Conservation (phyloP, 1,140 invertebrate species). For the Paralvinella palmiformis region DNA sequence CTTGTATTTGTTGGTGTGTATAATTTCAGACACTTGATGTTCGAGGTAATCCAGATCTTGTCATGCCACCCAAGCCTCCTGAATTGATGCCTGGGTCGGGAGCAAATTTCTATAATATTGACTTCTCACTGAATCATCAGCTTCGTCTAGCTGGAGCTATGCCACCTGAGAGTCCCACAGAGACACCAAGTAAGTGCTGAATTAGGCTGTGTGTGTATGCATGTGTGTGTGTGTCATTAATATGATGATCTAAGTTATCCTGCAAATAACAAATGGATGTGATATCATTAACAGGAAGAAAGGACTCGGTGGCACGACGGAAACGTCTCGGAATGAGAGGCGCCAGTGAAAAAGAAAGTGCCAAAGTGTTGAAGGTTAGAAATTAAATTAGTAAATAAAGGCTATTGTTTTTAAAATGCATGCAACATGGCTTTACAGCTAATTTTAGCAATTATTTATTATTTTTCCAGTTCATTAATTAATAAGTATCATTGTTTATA, state of each 20-base stretch:
- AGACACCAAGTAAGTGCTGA: constrained; percentile 31
- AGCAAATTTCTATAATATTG: constrained; percentile 95
- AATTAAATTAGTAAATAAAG: too few species aligned
- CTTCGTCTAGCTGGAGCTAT: constrained; percentile 84
- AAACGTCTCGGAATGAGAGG: constrained; percentile 64
- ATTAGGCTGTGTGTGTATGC: not conserved
- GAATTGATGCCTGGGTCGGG: constrained; percentile 60
- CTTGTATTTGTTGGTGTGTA: too few species aligned
- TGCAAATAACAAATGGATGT: not conserved
- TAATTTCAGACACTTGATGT: constrained; percentile 69
- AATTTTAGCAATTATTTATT: too few species aligned
- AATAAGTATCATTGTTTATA: too few species aligned
- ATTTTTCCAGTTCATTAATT: too few species aligned
- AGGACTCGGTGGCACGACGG: constrained; percentile 81
- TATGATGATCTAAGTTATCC: not conserved
- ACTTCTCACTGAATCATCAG: constrained; percentile 93
- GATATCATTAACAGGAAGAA: constrained; percentile 48
- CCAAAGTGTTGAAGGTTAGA: constrained; percentile 80
- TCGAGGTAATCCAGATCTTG: constrained; percentile 87
- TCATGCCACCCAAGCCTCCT: constrained; percentile 95
- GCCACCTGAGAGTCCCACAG: constrained; percentile 58
- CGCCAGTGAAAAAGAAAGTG: constrained; percentile 72
- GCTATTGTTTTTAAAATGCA: too few species aligned
- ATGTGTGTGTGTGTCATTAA: too few species aligned
- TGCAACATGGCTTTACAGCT: too few species aligned